phyloP scores from a whole-genome alignment of 2,888 invertebrate species.

The Ennomos quercinarius region DNA sequence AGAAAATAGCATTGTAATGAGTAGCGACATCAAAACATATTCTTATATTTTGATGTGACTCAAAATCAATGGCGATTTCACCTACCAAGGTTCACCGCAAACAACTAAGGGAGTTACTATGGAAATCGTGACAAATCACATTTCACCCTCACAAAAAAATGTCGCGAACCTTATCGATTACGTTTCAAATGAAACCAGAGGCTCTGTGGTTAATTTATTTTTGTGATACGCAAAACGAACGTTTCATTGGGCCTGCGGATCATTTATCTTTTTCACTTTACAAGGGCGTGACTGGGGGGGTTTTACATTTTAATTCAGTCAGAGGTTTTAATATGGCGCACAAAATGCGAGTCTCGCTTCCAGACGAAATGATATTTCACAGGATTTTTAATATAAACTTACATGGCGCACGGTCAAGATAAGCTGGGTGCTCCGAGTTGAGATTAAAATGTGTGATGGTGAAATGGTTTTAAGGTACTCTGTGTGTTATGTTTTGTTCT shows the following conservation, averaged over 20 bases:
- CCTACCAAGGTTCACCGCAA: constrained; percentile 20
- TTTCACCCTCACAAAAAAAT: constrained; percentile 40
- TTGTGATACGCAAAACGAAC: constrained; percentile 63
- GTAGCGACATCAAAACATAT: constrained; percentile 14
- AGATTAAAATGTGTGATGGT: constrained; percentile 18
- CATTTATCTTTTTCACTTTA: constrained; percentile 76
- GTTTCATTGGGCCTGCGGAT: constrained; percentile 51
- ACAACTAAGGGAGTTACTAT: constrained; percentile 40
- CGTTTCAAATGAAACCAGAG: constrained; percentile 45
- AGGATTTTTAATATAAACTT: constrained; percentile 33
- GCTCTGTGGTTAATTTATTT: constrained; percentile 63
- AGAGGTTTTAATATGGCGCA: constrained; percentile 34
- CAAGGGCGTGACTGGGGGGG: constrained; percentile 64
- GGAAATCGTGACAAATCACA: constrained; percentile 49
- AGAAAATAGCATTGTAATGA: background rate
- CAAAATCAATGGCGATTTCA: constrained; percentile 26
- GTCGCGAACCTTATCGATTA: constrained; percentile 43
- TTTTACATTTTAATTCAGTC: constrained; percentile 72
- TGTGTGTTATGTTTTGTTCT: background rate
- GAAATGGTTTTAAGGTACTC: background rate
- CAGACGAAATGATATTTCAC: constrained; percentile 39
- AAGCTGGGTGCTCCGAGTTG: constrained; percentile 6
- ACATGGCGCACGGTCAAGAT: constrained; percentile 21
- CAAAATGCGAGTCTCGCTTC: constrained; percentile 32
- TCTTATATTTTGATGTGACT: too few relatives aligned